These are phyloP conservation scores for Aythya fuligula DNA, from an alignment of 2,797 vertebrate genomes.

Conservation along the genomic window DNA sequence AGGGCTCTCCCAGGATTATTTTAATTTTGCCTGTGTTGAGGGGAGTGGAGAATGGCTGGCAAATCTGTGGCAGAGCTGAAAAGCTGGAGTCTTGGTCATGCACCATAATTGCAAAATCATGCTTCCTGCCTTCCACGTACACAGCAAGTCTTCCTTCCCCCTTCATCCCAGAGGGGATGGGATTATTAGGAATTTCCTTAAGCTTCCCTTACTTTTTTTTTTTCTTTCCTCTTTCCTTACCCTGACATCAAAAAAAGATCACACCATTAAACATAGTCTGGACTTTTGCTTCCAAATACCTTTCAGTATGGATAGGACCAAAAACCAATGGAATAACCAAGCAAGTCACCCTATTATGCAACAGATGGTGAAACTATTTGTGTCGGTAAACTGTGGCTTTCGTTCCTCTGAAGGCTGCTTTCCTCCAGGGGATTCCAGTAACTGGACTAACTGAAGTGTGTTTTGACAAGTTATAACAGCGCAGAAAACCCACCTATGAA, in stretches of 20 bases:
- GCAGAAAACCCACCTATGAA: conserved; percentile 56
- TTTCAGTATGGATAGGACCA: background rate
- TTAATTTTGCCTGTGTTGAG: background rate
- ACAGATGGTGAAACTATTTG: conserved; percentile 17
- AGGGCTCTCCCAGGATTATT: background rate
- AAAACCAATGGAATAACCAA: conserved; percentile 5
- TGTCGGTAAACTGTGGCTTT: background rate
- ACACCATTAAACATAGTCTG: background rate
- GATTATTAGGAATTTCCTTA: background rate
- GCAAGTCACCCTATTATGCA: conserved; percentile 32
- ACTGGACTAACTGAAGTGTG: conserved; percentile 43
- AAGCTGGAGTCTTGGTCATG: background rate
- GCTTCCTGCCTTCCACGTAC: background rate
- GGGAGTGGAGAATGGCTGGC: background rate
- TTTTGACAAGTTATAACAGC: conserved; percentile 59
- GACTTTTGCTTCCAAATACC: background rate
- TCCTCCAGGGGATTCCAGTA: conserved; percentile 65
- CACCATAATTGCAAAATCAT: background rate
- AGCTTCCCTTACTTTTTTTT: background rate
- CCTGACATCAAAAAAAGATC: background rate
- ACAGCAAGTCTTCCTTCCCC: background rate
- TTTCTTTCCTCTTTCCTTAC: background rate
- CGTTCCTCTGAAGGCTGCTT: conserved; percentile 46
- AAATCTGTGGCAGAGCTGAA: background rate
- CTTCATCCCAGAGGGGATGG: background rate